Evolutionary conservation across 2,113 vertebrate species (phyloP), one percentile per base, ranked within the genome.

Genomic region (Oryzias curvinotus): DNA sequence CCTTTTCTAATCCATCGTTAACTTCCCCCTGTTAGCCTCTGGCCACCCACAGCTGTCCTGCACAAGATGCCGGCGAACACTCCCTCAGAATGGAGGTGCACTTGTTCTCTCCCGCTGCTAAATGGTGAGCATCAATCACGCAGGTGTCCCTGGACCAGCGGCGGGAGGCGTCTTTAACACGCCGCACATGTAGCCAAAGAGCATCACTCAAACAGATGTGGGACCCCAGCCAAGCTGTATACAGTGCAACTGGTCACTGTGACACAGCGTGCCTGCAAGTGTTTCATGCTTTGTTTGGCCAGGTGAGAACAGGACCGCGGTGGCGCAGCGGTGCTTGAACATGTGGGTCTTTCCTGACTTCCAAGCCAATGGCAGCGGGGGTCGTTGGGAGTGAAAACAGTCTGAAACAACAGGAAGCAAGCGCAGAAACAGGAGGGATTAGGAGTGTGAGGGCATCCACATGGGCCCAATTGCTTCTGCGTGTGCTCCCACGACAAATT

Each of bases 1-100:
- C 41, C 26, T 44, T 70, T 26, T 28, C 54, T 57, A 50, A 14
- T 14, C 10, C 1, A 0, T 47, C 19, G 36, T 23, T 23, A 7
- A 54, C 15, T 14, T 21, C 18, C 25, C 43, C 12, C 1, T 76
- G 72, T 77, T 91, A 85, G 93, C 88, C 93, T 91, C 85, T 44
- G 92, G 91, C 94, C 95, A 95, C 96, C 95, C 95, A 95, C 94
- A 91, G 89, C 90, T 87, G 73, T 85, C 88, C 81, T 49, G 91
- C 83, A 85, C 94, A 93, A 95, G 94, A 94, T 94, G 92, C 80
- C 73, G 72, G 71, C 64, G 44, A 82, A 87, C 85, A 79, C 87
- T 91, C 91, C 91, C 91, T 36, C 87, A 79, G 84, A 91, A 88
- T 91, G 73, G 93, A 94, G 92, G 91, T 94, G 91, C 88, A 92